These are phyloP conservation scores for Paradoxurus hermaphroditus DNA, from an alignment of 2,113 vertebrate genomes.

Conservation along the genomic window DNA sequence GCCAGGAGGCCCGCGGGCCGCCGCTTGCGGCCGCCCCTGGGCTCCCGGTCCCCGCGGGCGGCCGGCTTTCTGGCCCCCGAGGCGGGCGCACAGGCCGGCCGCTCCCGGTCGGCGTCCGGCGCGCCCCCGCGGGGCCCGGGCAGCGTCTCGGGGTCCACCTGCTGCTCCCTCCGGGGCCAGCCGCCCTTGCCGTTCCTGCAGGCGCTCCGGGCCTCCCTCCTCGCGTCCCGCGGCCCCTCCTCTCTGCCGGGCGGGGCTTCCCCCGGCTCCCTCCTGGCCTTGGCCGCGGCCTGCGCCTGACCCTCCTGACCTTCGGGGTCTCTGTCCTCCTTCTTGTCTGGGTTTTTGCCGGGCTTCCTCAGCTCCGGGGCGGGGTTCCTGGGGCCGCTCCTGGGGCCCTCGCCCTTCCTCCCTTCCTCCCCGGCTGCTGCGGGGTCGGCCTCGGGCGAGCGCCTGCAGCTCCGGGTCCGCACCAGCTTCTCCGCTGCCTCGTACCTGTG, in stretches of 20 bases:
- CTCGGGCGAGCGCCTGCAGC: slow-evolving; percentile 67
- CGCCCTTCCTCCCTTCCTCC: slow-evolving; percentile 71
- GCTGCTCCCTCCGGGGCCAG: slow-evolving; percentile 76
- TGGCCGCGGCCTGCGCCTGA: slow-evolving; percentile 61
- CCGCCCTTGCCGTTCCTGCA: slow-evolving; percentile 52
- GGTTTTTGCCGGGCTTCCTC: slow-evolving; percentile 69
- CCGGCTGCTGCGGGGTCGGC: slow-evolving; percentile 54
- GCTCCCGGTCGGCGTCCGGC: slow-evolving; percentile 68
- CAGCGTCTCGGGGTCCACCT: slow-evolving; percentile 59
- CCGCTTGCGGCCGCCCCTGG: not conserved
- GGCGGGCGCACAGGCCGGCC: slow-evolving; percentile 44
- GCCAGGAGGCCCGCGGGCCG: slow-evolving; percentile 71
- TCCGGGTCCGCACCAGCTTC: slow-evolving; percentile 75
- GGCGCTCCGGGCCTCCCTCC: slow-evolving; percentile 66
- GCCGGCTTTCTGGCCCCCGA: slow-evolving; percentile 63
- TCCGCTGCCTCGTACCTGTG: slow-evolving; percentile 56
- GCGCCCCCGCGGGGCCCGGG: slow-evolving; percentile 52
- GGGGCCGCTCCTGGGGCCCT: slow-evolving; percentile 28
- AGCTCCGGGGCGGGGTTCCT: slow-evolving; percentile 65
- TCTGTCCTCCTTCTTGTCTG: slow-evolving; percentile 72
- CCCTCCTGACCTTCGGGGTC: slow-evolving; percentile 65
- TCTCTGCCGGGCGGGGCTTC: slow-evolving; percentile 61
- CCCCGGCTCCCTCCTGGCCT: slow-evolving; percentile 66
- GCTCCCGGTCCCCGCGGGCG: slow-evolving; percentile 38
- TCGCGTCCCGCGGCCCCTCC: slow-evolving; percentile 63